Base-by-base conservation (phyloP, 2,888 invertebrate genomes). In the Pseudoips prasinana region DNA sequence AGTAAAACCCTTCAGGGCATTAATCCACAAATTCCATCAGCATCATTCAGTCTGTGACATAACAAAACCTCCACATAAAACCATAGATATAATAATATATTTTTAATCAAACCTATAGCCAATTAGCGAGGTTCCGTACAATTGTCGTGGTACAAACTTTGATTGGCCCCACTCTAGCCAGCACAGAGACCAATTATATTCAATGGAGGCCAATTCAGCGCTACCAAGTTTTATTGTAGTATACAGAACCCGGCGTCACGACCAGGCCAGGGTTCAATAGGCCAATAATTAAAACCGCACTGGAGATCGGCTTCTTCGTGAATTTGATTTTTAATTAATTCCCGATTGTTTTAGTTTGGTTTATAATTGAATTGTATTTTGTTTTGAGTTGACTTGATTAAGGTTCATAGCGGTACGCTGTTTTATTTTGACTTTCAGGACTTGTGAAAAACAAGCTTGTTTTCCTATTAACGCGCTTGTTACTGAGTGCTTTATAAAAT, bases 261-360 rank as follows among this genome's bases (percentile, higher is more conserved):
- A 66, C 52, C 85, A 84, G 83, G 67, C 73, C 45, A 54, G 55
- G 58, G 63, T 57, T 82, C 78, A 78, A 82, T 80, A 62, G 73
- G 62, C 67, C 76, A 81, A 82, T 85, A 84, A 85, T 86, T 85
- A 84, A 81, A 84, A 81, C 79, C 79, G 69, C 73, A 62, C 58
- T 59, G 46, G 63, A 73, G 68, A 74, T 56, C 64, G 64, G 48
- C 67, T 76, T 69, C 77, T 70, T 66, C 56, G 64, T 52, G 64
- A 68, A 55, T 72, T 70, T 58, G 69, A 70, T 77, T 80, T 80
- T 80, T 78, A 80, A 80, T 80, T 80, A 80, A 80, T 69, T 69
- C 28, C 19, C 64, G 54, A 65, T 79, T 80, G 79, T 80, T 79
- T 60, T 71, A 77, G 65, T 63, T 64, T 29, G 39, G 38, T 34